phyloP scores from a whole-genome alignment of 2,888 invertebrate genomes.

The Noctua comes region DNA sequence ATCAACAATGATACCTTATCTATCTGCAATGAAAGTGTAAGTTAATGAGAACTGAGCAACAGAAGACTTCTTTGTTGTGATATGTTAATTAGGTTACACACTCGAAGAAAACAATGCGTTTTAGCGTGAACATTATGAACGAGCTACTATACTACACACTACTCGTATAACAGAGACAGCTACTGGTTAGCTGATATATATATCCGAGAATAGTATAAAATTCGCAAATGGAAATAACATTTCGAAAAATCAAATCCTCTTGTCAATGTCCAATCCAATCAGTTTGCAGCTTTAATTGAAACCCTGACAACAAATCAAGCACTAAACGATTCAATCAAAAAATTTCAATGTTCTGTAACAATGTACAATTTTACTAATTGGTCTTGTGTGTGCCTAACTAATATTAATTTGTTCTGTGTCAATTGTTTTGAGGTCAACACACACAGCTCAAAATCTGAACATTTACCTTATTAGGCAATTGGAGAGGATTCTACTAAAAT shows the following conservation, averaged over 20 bases:
- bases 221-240: constrained; percentile 8
- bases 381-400: constrained; percentile 23
- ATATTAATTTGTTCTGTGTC: constrained; percentile 38
- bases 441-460: constrained; percentile 12
- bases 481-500: constrained; percentile 35
- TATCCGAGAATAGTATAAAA: constrained; percentile 24
- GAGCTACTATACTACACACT: constrained; percentile 14
- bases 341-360: constrained; percentile 28
- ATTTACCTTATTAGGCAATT: constrained; percentile 35
- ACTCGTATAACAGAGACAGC: constrained; percentile 23
- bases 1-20: constrained; percentile 54
- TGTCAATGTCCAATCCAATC: not conserved
- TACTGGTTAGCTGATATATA: constrained; percentile 1
- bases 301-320: constrained; percentile 28
- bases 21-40: constrained; percentile 73
- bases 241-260: not conserved
- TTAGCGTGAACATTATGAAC: constrained; percentile 51
- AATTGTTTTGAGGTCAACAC: constrained; percentile 45
- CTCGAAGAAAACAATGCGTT: constrained; percentile 64
- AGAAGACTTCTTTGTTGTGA: constrained; percentile 74
- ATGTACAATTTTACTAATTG: constrained; percentile 42
- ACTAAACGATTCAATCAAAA: constrained; percentile 40
- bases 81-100: constrained; percentile 73
- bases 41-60: constrained; percentile 72
- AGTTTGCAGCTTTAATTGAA: constrained; percentile 12